Conservation (phyloP, 2,888 invertebrate species). For the Zhengitettix transpicula region DNA sequence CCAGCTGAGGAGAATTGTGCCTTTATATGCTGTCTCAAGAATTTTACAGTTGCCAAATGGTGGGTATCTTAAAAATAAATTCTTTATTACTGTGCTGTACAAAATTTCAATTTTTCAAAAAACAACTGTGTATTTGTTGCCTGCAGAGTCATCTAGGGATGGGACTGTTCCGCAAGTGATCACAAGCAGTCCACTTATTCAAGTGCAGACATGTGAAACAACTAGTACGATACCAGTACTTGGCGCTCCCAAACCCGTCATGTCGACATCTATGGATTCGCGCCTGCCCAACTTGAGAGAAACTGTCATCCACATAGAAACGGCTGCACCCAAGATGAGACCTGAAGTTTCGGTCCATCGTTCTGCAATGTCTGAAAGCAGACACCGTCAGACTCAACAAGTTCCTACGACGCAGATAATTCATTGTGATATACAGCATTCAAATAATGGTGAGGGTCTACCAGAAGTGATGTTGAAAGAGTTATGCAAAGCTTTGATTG, state of each 20-base stretch:
- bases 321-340: background rate
- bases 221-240: constrained; percentile 2
- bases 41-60: too few species aligned
- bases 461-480: too few species aligned
- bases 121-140: too few species aligned
- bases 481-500: too few species aligned
- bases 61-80: too few species aligned
- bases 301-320: background rate
- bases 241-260: background rate
- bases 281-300: background rate
- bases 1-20: too few species aligned
- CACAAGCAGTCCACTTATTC: background rate
- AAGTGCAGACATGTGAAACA: background rate
- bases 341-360: background rate
- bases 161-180: background rate
- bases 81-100: too few species aligned
- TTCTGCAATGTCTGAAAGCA: background rate
- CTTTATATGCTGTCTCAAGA: too few species aligned
- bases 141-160: background rate
- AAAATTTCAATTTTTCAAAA: too few species aligned
- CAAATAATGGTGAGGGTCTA: too few species aligned
- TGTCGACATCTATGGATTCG: background rate
- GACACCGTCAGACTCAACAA: background rate
- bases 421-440: too few species aligned
- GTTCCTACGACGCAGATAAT: too few species aligned